Evolutionary conservation across 1,140 invertebrate species (phyloP).

Genomic region (Pseudomyrmex flavicornis): DNA sequence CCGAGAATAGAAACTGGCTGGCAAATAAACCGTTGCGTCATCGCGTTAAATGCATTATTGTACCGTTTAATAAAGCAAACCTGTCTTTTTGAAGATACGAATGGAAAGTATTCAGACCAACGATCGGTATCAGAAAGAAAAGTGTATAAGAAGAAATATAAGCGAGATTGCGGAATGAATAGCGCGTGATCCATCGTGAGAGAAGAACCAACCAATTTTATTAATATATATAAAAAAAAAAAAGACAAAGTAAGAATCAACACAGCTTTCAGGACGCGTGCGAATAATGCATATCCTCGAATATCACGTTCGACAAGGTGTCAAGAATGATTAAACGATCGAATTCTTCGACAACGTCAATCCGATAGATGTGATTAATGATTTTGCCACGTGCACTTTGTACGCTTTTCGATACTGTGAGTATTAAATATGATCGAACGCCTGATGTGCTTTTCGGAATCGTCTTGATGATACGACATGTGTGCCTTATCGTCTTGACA

Average conservation of each 20-base stretch:
- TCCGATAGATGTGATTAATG: conserved; percentile 53
- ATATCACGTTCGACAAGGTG: conserved; percentile 51
- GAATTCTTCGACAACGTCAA: conserved; percentile 49
- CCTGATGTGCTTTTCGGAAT: background rate
- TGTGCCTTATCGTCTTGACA: conserved; percentile 21
- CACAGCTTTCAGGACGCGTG: conserved; percentile 34
- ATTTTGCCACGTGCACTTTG: conserved; percentile 24
- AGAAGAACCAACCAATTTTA: conserved; percentile 10
- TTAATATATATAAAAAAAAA: conserved; percentile 45
- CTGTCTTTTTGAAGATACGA: background rate
- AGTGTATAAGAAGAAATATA: conserved; percentile 7
- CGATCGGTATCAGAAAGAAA: conserved; percentile 27
- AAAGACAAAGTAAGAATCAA: conserved; percentile 18
- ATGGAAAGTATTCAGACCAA: background rate
- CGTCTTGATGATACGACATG: conserved; percentile 4
- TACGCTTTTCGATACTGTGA: conserved; percentile 29
- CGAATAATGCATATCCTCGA: conserved; percentile 38
- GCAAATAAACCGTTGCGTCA: conserved; percentile 5
- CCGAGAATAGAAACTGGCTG: conserved; percentile 27
- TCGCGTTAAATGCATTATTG: conserved; percentile 25
- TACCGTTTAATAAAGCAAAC: conserved; percentile 31
- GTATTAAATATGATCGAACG: conserved; percentile 7
- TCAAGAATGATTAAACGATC: conserved; percentile 65
- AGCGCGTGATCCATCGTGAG: background rate
- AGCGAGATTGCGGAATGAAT: conserved; percentile 6